Conservation (phyloP, 2,888 invertebrate species). For the Automeris io region DNA sequence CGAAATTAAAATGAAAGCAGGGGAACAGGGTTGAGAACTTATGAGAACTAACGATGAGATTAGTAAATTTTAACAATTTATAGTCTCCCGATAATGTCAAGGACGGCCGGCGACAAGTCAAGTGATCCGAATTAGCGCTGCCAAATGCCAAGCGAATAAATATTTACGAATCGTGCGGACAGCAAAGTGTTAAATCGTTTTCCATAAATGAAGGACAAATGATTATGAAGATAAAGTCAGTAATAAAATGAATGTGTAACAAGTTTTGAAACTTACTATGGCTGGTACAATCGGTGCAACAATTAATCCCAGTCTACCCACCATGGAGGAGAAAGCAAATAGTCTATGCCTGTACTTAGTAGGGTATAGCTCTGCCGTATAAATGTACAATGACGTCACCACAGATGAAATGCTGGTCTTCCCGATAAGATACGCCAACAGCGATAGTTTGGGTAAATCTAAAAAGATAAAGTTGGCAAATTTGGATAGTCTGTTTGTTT, state of each 20-base stretch:
- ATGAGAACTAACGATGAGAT: too few species aligned
- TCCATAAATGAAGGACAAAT: not conserved
- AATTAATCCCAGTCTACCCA: constrained; percentile 81
- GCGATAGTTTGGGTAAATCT: constrained; percentile 29
- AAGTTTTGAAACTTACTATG: constrained; percentile 71
- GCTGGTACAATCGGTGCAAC: constrained; percentile 81
- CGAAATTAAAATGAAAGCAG: not conserved
- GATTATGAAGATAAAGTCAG: not conserved
- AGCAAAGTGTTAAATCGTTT: too few species aligned
- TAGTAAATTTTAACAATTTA: too few species aligned
- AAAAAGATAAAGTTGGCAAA: constrained; percentile 6
- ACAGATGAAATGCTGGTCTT: constrained; percentile 78
- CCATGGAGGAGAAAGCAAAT: constrained; percentile 81
- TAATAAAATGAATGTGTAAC: not conserved
- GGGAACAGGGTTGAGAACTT: too few species aligned
- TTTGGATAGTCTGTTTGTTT: too few species aligned
- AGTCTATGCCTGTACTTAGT: constrained; percentile 80
- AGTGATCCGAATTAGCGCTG: too few species aligned
- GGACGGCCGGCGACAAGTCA: too few species aligned
- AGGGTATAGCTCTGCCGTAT: constrained; percentile 82
- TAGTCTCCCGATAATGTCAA: too few species aligned
- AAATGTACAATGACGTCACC: constrained; percentile 71
- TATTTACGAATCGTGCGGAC: too few species aligned
- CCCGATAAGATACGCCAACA: constrained; percentile 74
- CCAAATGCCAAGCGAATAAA: too few species aligned